Conservation (phyloP, 2,888 invertebrate species). For the Torymus aiolomorphi region DNA sequence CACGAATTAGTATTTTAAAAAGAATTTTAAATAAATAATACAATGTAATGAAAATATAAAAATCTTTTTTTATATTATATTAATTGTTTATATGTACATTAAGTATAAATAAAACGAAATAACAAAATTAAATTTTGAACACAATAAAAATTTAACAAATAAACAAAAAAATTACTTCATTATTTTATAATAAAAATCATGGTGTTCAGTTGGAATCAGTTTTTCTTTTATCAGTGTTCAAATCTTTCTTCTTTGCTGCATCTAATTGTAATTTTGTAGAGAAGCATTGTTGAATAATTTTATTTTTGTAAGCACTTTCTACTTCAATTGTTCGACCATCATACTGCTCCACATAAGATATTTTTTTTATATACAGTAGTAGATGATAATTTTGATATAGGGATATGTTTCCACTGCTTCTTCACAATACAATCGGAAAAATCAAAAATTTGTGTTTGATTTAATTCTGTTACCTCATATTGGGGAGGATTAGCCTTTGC, state of each 20-base stretch:
- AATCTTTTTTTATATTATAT: no score
- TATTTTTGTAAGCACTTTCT: not conserved
- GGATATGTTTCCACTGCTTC: slow-evolving; percentile 1
- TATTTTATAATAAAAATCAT: not conserved
- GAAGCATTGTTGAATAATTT: not conserved
- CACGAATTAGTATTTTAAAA: no score
- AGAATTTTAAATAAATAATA: no score
- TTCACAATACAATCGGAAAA: not conserved
- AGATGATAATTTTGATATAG: not conserved
- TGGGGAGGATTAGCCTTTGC: slow-evolving; percentile 44
- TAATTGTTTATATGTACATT: no score
- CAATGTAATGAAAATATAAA: no score
- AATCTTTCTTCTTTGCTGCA: not conserved
- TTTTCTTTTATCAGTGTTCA: not conserved
- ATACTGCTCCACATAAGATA: no score
- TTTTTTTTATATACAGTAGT: not conserved
- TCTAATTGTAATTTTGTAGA: not conserved
- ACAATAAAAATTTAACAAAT: no score
- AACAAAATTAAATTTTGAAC: no score
- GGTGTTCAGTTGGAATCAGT: not conserved
- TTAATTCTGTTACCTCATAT: slow-evolving; percentile 43
- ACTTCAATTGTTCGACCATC: not conserved
- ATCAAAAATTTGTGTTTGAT: slow-evolving; percentile 40
- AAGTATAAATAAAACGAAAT: no score
- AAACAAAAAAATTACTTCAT: not conserved